Percentiles rank a stretch among this genome's conserved stretches.
Conservation (phyloP, 1,140 invertebrate species). For the Halictus rubicundus region DNA sequence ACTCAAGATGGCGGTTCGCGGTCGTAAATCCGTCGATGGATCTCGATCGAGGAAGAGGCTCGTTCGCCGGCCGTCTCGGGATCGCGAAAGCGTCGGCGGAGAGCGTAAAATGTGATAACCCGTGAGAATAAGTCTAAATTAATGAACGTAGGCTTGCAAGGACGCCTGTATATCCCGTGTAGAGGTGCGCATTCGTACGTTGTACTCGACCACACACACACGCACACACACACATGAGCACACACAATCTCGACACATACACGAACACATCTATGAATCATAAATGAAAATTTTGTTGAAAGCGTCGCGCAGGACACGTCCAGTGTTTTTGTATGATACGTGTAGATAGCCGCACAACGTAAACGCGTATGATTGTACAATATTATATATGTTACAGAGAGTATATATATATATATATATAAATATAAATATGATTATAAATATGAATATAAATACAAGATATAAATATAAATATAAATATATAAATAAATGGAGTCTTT, state of each 20-base stretch:
- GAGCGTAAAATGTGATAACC: conserved; percentile 77
- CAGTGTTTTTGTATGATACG: conserved; percentile 75
- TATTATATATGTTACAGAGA: conserved; percentile 77
- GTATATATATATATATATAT: conserved; percentile 69
- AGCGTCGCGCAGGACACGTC: conserved; percentile 57
- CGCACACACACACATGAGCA: background rate
- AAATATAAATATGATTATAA: conserved; percentile 55
- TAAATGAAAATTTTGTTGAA: conserved; percentile 30
- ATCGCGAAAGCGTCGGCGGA: conserved; percentile 50
- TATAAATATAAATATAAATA: conserved; percentile 59
- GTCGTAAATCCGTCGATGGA: background rate
- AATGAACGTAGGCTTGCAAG: conserved; percentile 57
- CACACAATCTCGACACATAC: too few species aligned
- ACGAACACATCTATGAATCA: background rate
- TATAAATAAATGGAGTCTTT: conserved; percentile 75
- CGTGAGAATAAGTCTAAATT: conserved; percentile 72
- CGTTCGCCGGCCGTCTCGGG: conserved; percentile 49
- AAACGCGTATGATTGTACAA: conserved; percentile 75
- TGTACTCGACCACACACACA: conserved; percentile 22
- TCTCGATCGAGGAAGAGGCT: background rate
- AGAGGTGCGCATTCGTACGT: conserved; percentile 18
- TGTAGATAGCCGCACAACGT: conserved; percentile 79
- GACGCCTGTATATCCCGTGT: conserved; percentile 31
- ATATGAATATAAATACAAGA: conserved; percentile 64
- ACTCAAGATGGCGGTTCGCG: background rate